A percentile compares a stretch with the other conserved stretches of the same genome.
Conservation (phyloP, 1,140 invertebrate genomes). For the Drosophila athabasca region DNA sequence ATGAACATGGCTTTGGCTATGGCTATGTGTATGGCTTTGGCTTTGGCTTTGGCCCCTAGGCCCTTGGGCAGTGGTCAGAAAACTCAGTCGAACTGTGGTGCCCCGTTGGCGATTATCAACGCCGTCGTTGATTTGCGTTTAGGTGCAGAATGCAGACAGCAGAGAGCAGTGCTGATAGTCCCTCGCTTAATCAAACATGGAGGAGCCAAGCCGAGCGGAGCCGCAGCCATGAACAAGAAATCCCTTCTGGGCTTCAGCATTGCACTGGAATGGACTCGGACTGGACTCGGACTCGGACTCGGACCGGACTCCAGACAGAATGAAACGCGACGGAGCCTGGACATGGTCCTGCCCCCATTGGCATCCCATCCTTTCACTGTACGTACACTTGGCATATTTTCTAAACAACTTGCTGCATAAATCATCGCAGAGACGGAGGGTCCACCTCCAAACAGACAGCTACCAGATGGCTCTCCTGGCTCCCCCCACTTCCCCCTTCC, state of each 20-base stretch:
- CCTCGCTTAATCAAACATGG: conserved; percentile 75
- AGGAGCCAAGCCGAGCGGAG: conserved; percentile 46
- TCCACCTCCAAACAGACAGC: conserved; percentile 68
- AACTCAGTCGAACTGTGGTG: too few relatives aligned
- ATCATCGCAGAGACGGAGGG: conserved; percentile 54
- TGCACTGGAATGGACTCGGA: too few relatives aligned
- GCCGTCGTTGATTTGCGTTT: conserved; percentile 78
- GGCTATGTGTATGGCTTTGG: not conserved
- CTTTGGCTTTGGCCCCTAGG: not conserved
- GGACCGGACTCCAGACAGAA: not conserved
- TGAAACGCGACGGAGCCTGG: not conserved
- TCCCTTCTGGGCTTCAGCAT: conserved; percentile 70
- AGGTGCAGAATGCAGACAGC: conserved; percentile 16
- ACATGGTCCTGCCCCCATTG: not conserved
- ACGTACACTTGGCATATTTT: conserved; percentile 71
- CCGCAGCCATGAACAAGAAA: conserved; percentile 54
- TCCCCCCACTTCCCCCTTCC: conserved; percentile 12
- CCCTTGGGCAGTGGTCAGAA: conserved; percentile 20
- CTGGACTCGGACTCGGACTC: too few relatives aligned
- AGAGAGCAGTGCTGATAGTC: conserved; percentile 35
- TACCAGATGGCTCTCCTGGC: conserved; percentile 52
- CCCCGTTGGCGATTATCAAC: conserved; percentile 75
- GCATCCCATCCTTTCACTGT: too few relatives aligned
- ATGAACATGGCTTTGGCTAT: not conserved
- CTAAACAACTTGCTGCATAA: conserved; percentile 79